phyloP scores from a whole-genome alignment of 2,797 vertebrate species.

The Anguilla marmorata region DNA sequence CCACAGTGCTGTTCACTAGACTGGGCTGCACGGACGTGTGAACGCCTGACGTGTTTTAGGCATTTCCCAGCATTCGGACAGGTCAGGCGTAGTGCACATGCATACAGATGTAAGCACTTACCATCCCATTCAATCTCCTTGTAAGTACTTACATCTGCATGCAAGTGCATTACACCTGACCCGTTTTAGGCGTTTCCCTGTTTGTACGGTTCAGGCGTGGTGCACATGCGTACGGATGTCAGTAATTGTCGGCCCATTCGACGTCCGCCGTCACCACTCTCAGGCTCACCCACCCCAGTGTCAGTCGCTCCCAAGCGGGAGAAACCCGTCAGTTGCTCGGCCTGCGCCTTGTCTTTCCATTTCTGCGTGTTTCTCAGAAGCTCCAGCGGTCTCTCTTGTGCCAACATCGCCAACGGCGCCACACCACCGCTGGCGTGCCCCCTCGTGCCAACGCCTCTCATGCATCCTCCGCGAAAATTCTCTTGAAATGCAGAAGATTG shows the following conservation, averaged over 20 bases:
- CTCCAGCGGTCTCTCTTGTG: neutral
- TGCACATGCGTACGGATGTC: neutral
- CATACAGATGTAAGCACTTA: neutral
- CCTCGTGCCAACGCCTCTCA: slow-evolving; percentile 5
- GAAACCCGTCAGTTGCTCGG: neutral
- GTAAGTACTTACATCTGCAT: neutral
- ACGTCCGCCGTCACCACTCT: neutral
- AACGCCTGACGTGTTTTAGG: neutral
- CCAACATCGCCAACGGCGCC: slow-evolving; percentile 14
- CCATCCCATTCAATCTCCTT: neutral
- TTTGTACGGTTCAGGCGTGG: neutral
- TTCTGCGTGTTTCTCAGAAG: neutral
- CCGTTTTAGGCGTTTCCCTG: neutral
- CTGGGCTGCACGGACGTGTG: neutral
- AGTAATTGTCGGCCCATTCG: neutral
- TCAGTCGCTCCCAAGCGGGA: neutral
- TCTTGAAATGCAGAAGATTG: neutral
- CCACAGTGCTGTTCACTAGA: neutral
- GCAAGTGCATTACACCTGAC: neutral
- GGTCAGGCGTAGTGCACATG: neutral
- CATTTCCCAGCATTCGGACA: neutral
- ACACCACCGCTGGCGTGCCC: neutral
- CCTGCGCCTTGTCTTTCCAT: neutral
- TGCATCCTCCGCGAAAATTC: neutral
- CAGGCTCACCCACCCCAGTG: neutral